These are phyloP conservation scores for Cavia aperea DNA, from an alignment of 2,113 vertebrate species.

Conservation along the genomic window DNA sequence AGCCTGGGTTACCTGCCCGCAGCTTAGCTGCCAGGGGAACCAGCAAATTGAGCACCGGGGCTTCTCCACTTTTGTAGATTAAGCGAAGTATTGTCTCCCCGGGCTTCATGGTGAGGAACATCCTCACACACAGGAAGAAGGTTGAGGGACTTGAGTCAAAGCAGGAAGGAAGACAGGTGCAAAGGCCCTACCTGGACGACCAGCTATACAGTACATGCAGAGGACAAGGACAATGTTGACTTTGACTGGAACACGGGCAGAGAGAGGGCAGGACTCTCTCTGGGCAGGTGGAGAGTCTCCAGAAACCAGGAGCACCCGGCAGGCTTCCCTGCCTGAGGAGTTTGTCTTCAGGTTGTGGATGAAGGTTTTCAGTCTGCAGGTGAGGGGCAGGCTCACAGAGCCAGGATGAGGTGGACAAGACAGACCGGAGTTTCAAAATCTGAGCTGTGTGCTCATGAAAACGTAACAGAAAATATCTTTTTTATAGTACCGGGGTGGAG, in stretches of 20 bases:
- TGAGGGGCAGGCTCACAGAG: background rate
- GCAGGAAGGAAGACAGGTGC: background rate
- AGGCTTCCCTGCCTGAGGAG: background rate
- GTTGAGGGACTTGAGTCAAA: background rate
- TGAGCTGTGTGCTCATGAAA: background rate
- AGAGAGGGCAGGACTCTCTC: background rate
- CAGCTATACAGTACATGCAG: rapidly evolving
- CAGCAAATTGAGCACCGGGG: background rate
- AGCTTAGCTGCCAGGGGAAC: background rate
- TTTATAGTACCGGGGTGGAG: background rate
- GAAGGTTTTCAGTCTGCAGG: background rate
- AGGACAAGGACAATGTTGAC: background rate
- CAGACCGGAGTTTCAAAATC: background rate
- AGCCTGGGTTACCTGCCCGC: background rate
- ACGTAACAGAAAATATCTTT: background rate
- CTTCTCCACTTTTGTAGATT: background rate
- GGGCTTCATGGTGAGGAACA: background rate
- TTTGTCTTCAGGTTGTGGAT: background rate
- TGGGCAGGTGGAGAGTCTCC: background rate
- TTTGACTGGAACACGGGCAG: background rate
- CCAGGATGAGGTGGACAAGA: background rate
- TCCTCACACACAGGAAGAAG: background rate
- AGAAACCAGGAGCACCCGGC: background rate
- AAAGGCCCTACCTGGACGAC: background rate
- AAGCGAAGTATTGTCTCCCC: background rate